Base-by-base conservation (phyloP, 2,113 vertebrate genomes). In the Falco punctatus region DNA sequence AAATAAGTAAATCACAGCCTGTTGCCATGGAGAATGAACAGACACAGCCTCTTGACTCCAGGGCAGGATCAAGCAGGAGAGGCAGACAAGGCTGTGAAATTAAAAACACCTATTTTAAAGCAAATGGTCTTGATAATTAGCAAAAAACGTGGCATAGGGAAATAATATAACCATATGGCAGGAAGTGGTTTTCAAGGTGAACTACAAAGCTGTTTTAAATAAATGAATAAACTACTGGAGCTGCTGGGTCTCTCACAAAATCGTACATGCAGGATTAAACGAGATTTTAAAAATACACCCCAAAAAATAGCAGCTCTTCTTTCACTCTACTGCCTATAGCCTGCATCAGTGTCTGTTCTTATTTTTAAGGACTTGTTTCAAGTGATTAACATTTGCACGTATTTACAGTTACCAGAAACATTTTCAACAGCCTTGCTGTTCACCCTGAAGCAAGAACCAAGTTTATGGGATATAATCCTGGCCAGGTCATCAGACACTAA, bases 11-110 rank as follows among this genome's bases (percentile, higher is more conserved):
- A 97, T 97, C 97, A 96, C 52, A 73, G 92, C 90, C 97, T 96
- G 98, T 98, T 98, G 98, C 97, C 95, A 97, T 95, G 96, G 97
- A 95, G 97, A 98, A 97, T 30, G 91, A 97, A 96, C 78, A 97
- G 94, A 93, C 74, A 84, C 80, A 95, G 94, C 81, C 95, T 96
- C 87, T 79, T 64, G 86, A 94, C 94, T 97, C 90, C 82, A 89
- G 92, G 69, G 90, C 92, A 96, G 90, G 92, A 97, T 97, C 86
- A 86, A 88, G 92, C 70, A 93, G 83, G 89, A 96, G 86, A 93
- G 87, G 94, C 92, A 95, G 95, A 96, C 72, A 96, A 94, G 95
- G 95, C 89, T 95, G 88, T 95, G 92, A 95, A 97, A 97, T 95
- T 97, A 94, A 96, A 94, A 88, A 81, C 84, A 80, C 46, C 95